These are phyloP conservation scores for Ploceus nigricollis DNA, from an alignment of 2,113 vertebrate genomes.

Conservation along the genomic window DNA sequence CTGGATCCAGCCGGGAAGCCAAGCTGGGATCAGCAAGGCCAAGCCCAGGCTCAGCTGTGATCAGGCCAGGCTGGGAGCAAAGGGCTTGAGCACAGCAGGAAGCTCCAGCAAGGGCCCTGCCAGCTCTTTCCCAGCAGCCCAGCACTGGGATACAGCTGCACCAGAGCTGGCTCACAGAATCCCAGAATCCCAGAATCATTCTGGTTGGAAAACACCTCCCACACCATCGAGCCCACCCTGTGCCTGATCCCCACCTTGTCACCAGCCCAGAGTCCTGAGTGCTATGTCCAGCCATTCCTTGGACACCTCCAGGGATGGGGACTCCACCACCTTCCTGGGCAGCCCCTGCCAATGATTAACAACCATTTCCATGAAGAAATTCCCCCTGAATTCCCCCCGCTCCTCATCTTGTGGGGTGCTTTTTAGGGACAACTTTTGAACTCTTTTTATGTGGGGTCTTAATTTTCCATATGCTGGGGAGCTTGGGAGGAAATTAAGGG, in stretches of 20 bases:
- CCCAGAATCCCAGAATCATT: not conserved
- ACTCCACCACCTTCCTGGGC: not conserved
- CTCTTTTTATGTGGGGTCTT: not conserved
- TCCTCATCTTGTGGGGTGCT: not conserved
- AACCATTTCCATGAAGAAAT: not conserved
- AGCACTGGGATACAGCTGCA: not conserved
- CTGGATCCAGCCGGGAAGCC: not conserved
- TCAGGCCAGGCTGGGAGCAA: not conserved
- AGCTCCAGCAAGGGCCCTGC: not conserved
- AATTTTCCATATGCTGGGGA: not conserved
- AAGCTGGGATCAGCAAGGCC: not conserved
- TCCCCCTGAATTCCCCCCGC: not conserved
- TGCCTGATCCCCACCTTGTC: not conserved
- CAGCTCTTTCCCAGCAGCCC: not conserved
- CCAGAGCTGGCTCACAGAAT: not conserved
- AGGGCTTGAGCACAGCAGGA: not conserved
- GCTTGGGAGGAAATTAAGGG: not conserved
- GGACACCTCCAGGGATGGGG: not conserved
- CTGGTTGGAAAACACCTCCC: not conserved
- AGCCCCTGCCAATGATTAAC: not conserved
- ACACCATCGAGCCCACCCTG: accelerated
- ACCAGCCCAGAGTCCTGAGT: not conserved
- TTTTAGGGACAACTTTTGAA: not conserved
- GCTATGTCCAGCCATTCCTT: accelerated
- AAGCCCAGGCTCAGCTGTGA: not conserved